Percentiles rank a stretch among this genome's conserved stretches.
Conservation (phyloP, 2,797 vertebrate genomes). For the Danionella dracula region DNA sequence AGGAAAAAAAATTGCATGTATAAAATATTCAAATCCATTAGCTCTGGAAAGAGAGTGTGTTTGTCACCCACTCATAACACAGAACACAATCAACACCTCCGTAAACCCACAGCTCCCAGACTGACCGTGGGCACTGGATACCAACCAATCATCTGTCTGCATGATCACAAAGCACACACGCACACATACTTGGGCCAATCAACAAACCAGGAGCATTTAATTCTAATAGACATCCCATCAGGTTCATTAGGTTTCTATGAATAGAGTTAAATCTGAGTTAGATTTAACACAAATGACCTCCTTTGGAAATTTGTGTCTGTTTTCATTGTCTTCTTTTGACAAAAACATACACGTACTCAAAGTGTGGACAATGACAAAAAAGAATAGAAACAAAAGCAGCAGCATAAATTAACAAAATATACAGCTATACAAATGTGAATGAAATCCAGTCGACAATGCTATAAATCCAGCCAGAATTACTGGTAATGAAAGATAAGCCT, state of each 20-base stretch:
- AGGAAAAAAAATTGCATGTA: conserved; percentile 25
- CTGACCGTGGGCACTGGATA: conserved; percentile 62
- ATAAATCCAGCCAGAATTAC: conserved; percentile 34
- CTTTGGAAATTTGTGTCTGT: neutral
- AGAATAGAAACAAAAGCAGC: conserved; percentile 18
- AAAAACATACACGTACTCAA: neutral
- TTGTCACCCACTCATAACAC: conserved; percentile 40
- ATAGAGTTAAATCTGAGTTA: conserved; percentile 5
- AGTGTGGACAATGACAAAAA: neutral
- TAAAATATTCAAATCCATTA: conserved; percentile 39
- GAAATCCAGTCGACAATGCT: conserved; percentile 32
- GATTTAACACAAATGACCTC: neutral
- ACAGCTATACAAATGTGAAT: conserved; percentile 25
- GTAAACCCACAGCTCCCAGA: conserved; percentile 64
- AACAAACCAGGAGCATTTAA: neutral
- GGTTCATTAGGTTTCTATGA: neutral
- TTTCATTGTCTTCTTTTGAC: neutral
- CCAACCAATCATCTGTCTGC: conserved; percentile 50
- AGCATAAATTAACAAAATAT: conserved; percentile 5
- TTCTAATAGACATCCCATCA: neutral
- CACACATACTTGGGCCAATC: conserved; percentile 56
- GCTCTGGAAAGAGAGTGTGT: conserved; percentile 30
- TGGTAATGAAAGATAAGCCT: conserved; percentile 49
- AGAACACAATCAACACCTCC: conserved; percentile 44
- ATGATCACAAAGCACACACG: conserved; percentile 56